These are phyloP conservation scores for Dromius quadrimaculatus DNA, from an alignment of 2,888 invertebrate species.

Conservation along the genomic window DNA sequence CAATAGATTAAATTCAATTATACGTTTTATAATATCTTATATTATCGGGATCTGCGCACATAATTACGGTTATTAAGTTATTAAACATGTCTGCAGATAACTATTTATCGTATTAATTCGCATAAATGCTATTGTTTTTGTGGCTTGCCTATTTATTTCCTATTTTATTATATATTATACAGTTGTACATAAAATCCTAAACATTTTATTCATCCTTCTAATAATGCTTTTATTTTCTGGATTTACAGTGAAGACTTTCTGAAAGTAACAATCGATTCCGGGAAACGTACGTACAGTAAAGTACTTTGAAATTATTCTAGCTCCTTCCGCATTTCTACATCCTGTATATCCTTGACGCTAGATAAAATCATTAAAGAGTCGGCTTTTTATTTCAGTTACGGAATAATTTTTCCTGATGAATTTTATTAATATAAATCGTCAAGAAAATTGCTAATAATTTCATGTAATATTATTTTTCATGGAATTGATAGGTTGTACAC, in stretches of 20 bases:
- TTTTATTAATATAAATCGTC: constrained; percentile 16
- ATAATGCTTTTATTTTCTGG: no score
- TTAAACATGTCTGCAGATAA: constrained; percentile 40
- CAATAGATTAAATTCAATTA: constrained; percentile 44
- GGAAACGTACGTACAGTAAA: no score
- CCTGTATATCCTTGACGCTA: no score
- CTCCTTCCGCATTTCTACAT: no score
- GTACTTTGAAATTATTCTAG: no score
- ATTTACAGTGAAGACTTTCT: no score
- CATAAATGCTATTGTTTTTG: constrained; percentile 30
- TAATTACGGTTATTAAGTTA: constrained; percentile 49
- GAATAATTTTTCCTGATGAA: constrained; percentile 2
- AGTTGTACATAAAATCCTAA: no score
- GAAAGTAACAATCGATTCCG: no score
- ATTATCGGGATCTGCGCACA: constrained; percentile 47
- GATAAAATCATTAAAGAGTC: no score
- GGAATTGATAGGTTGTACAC: no score
- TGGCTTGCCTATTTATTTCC: constrained; percentile 7
- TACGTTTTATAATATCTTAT: constrained; percentile 39
- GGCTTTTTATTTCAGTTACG: neutral
- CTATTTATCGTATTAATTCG: constrained; percentile 38
- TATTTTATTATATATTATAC: no score
- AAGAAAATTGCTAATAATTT: constrained; percentile 19
- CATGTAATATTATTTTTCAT: constrained; percentile 11
- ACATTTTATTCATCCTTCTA: no score